Base-by-base conservation (phyloP, 30 jellyfish, hydroid and myxozoan genomes). In the Hydractinia symbiolongicarpus region DNA sequence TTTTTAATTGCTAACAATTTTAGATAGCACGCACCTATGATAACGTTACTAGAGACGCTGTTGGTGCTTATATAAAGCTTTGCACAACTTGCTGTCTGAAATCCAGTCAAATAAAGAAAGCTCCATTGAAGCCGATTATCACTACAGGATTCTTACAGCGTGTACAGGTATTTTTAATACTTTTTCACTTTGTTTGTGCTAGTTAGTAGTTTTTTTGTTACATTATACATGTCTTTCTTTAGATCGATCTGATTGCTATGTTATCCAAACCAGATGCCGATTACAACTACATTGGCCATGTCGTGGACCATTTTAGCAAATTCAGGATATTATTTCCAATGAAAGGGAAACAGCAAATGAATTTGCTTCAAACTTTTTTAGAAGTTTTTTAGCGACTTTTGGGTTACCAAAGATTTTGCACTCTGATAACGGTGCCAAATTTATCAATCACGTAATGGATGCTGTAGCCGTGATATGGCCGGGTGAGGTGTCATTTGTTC, bases 401-500 rank as follows among this genome's bases (percentile, higher is more conserved):
- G 74, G 74, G 9, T 51, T 64, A 64, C 74, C 74, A 64, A 64
- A 64, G 40, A 64, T 64, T 51, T 51, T 64, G 7, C 74, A 64
- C 19, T 64, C 74, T n/a, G 74, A 64, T 51, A 13, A 64, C 40
- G 74, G 74, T n/a, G 40, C 74, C 40, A 6, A 64, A 51, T 64
- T 1, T 51, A 51, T 64, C 9, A 7, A 64, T 51, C 19, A 51
- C 40, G 74, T 64, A 51, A 13, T 64, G 74, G 74, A 64, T 64
- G 19, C 74, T 64, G 76, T 58, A 13, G 51, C 19, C 9, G 84
- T 30, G 51, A 57, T 53, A n/a, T 77, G 84, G 84, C 84, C 84
- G 16, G 84, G 84, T 10, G 84, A 77, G 8, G 84, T 58, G 9
- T 10, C 50, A 54, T 6, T 75, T 49, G 54, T 75, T 54, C 83